Percentiles rank a stretch among this genome's conserved stretches.
phyloP scores from a whole-genome alignment of 35 echinoderm and acorn worm genomes.

The Lytechinus pictus region DNA sequence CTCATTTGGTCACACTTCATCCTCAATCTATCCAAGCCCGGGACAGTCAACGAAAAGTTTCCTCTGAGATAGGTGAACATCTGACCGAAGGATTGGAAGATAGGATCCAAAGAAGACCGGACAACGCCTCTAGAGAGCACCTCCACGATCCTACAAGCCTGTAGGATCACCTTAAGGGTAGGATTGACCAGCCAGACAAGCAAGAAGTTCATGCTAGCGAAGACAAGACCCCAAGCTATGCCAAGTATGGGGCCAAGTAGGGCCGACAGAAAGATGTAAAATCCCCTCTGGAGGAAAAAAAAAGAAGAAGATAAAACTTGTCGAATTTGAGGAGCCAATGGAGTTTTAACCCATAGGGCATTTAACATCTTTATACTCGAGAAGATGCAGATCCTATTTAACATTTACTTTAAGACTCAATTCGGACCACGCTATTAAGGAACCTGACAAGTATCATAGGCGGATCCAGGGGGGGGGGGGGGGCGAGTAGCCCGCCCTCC shows the following conservation, averaged over 20 bases:
- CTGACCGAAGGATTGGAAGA: constrained; percentile 70
- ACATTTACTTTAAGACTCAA: background rate
- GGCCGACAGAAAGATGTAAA: constrained; percentile 54
- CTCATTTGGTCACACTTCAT: background rate
- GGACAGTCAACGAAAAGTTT: constrained; percentile 13
- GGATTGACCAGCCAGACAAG: constrained; percentile 58
- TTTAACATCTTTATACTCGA: background rate
- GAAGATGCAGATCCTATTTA: background rate
- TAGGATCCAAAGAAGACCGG: constrained; percentile 46
- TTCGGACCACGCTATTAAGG: too few species aligned
- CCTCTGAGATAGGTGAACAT: constrained; percentile 16
- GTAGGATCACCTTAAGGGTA: constrained; percentile 32
- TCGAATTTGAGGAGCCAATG: too few species aligned
- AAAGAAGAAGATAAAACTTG: background rate
- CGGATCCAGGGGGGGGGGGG: too few species aligned
- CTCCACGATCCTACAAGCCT: constrained; percentile 39
- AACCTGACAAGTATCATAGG: too few species aligned
- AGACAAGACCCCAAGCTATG: constrained; percentile 52
- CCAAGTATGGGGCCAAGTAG: constrained; percentile 59
- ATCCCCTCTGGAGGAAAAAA: constrained; percentile 40
- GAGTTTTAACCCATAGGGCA: background rate
- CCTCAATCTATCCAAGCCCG: background rate
- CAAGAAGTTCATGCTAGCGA: constrained; percentile 60
- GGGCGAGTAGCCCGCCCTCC: too few species aligned
- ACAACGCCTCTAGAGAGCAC: background rate